Conservation (phyloP, 1,140 invertebrate genomes). For the Odontomachus brunneus region DNA sequence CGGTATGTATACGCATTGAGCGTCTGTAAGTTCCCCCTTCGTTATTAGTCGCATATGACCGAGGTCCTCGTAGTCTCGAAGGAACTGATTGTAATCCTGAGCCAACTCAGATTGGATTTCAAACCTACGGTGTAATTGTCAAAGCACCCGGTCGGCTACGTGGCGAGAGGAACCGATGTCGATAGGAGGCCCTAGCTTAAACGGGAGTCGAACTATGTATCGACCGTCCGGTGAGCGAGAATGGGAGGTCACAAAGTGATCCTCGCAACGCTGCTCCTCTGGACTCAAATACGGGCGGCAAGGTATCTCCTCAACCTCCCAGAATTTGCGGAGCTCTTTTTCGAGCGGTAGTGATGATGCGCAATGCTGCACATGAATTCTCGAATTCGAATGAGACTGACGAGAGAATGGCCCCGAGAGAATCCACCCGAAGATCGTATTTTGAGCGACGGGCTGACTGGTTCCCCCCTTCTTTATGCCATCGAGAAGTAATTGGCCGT, state of each 20-base stretch:
- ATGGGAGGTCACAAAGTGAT: background rate
- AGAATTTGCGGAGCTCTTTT: background rate
- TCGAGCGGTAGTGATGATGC: too few species aligned
- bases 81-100: background rate
- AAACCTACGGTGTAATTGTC: too few species aligned
- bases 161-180: background rate
- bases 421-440: too few species aligned
- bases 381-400: too few species aligned
- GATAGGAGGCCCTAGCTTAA: background rate
- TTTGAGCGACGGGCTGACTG: too few species aligned
- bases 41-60: constrained; percentile 14
- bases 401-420: too few species aligned
- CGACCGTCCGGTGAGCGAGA: background rate
- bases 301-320: background rate
- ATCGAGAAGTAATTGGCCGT: too few species aligned
- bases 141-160: too few species aligned
- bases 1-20: constrained; percentile 44
- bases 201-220: background rate
- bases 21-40: too few species aligned
- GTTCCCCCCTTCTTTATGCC: too few species aligned
- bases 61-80: background rate
- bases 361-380: background rate
- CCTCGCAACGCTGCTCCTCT: background rate
- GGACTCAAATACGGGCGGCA: background rate
- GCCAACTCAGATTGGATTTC: too few species aligned